Evolutionary conservation across 2,113 vertebrate genomes (phyloP), one percentile per base, ranked within the genome.

Genomic region (Trachemys scripta): DNA sequence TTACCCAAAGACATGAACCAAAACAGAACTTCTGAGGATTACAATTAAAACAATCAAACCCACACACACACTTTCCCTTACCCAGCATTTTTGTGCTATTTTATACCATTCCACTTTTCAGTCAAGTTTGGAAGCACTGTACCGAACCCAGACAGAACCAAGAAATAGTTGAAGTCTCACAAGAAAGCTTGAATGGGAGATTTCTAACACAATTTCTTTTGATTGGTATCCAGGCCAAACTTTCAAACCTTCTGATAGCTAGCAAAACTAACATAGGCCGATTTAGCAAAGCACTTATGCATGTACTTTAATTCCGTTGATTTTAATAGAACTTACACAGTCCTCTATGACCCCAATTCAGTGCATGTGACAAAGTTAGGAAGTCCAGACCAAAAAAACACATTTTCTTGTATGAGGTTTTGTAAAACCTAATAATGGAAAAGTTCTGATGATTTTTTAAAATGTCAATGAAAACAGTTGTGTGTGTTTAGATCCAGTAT

Each of bases 401-500:
- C 7, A 65, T 65, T 35, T 35, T 65, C 17, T 69, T n/a, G 35
- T 69, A 69, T 69, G n/a, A 69, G 62, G 35, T 69, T 69, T 69
- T 69, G 11, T 35, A 69, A n/a, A 69, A n/a, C 31, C 31, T 65
- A 35, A 19, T 38, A 72, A 19, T 22, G 42, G 24, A 45, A 78
- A 78, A 78, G 42, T 25, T 47, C 11, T 25, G 11, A 78, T 45
- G 1, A 42, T 19, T 83, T 92, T 95, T 92, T 90, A 5, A 95
- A 84, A 93, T 89, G 89, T 92, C 84, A 94, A 84, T 93, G 89
- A 95, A 95, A 97, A 93, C 90, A 97, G 91, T 2, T 85, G 88
- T 92, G 88, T 92, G 89, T 91, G 65, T 95, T 97, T 91, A 92
- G 59, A 47, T 79, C 76, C 82, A 95, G 88, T 94, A 84, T 51